These are phyloP conservation scores for Scrobipalpa atriplicella DNA, from an alignment of 2,888 invertebrate genomes.

Conservation along the genomic window DNA sequence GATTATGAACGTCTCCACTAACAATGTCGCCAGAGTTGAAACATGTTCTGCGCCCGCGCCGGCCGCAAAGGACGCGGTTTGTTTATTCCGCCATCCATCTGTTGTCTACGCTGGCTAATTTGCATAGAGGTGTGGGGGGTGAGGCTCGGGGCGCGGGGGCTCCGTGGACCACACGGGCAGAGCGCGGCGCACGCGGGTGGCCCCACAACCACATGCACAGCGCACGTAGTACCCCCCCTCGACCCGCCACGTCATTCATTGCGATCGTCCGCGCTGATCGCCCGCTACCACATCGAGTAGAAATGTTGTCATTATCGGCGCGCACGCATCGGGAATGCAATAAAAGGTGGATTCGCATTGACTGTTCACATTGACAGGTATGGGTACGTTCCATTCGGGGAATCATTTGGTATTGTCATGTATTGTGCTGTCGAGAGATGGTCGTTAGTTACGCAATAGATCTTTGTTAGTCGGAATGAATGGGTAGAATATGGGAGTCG, in stretches of 20 bases:
- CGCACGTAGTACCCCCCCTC: slow-evolving; percentile 63
- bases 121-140: slow-evolving; percentile 74
- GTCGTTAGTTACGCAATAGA: slow-evolving; percentile 40
- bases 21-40: slow-evolving; percentile 29
- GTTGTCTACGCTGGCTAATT: slow-evolving; percentile 82
- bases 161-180: slow-evolving; percentile 81
- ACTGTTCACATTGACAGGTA: slow-evolving; percentile 58
- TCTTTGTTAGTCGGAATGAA: slow-evolving; percentile 22
- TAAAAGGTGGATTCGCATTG: slow-evolving; percentile 62
- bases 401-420: slow-evolving; percentile 49
- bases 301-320: slow-evolving; percentile 78
- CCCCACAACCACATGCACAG: slow-evolving; percentile 78
- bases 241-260: slow-evolving; percentile 76
- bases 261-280: slow-evolving; percentile 77
- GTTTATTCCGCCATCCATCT: slow-evolving; percentile 83
- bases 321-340: slow-evolving; percentile 72
- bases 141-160: slow-evolving; percentile 48
- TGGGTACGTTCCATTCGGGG: slow-evolving; percentile 53
- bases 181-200: slow-evolving; percentile 82
- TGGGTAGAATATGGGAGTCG: slow-evolving; percentile 13
- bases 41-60: slow-evolving; percentile 35
- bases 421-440: slow-evolving; percentile 45
- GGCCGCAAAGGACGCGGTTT: slow-evolving; percentile 74
- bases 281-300: slow-evolving; percentile 74
- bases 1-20: slow-evolving; percentile 24